Conservation (phyloP, 2,113 vertebrate species). For the Neomonachus schauinslandi region DNA sequence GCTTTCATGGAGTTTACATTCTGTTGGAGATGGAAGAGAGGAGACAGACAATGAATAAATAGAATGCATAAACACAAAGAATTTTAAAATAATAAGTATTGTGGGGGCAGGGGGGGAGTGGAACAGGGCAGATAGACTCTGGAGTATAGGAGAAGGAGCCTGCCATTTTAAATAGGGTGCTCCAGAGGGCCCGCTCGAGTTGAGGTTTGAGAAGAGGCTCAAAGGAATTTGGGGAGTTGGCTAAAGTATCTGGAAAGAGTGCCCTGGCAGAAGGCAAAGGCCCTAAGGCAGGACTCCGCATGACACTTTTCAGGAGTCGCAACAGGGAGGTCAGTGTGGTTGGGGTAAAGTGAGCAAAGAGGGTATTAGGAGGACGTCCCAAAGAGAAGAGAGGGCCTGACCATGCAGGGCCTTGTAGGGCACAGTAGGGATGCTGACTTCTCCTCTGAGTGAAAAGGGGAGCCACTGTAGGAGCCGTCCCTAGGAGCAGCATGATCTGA, state of each 20-base stretch:
- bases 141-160: not conserved
- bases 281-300: not conserved
- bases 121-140: not conserved
- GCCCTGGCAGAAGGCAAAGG: not conserved
- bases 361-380: rapidly evolving
- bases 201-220: not conserved
- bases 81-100: not conserved
- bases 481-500: not conserved
- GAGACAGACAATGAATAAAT: not conserved
- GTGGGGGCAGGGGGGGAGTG: not conserved
- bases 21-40: not conserved
- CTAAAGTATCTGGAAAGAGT: not conserved
- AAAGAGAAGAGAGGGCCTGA: not conserved
- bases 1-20: not conserved
- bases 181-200: not conserved
- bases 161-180: not conserved
- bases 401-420: rapidly evolving
- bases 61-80: not conserved
- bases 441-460: not conserved
- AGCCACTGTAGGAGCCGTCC: not conserved
- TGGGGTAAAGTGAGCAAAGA: not conserved
- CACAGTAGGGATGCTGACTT: not conserved
- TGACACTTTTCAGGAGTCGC: not conserved
- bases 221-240: not conserved
- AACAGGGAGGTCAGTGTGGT: not conserved